Conservation (phyloP, 2,113 vertebrate species). For the Diphyllodes magnificus region DNA sequence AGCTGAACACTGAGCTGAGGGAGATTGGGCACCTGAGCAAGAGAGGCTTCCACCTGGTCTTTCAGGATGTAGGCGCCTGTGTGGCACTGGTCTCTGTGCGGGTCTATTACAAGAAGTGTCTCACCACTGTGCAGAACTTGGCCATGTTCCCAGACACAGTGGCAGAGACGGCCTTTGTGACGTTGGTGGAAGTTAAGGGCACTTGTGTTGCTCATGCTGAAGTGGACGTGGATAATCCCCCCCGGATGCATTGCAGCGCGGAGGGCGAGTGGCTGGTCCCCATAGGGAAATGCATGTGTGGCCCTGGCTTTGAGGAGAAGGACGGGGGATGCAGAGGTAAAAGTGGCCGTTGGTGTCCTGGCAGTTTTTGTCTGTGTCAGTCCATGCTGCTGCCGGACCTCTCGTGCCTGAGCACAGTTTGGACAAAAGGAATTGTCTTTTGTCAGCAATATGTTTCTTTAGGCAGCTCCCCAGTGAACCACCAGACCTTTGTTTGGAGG, state of each 20-base stretch:
- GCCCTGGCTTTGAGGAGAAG: conserved; percentile 91
- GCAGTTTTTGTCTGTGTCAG: neutral
- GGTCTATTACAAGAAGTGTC: conserved; percentile 95
- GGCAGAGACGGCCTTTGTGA: conserved; percentile 88
- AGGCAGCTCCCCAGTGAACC: neutral
- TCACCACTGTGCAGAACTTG: conserved; percentile 84
- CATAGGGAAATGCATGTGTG: conserved; percentile 91
- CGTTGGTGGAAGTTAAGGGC: conserved; percentile 91
- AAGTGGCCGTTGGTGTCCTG: neutral
- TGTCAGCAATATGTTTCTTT: neutral
- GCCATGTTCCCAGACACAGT: conserved; percentile 90
- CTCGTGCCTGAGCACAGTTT: neutral
- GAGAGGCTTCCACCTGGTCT: conserved; percentile 91
- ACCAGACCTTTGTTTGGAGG: neutral
- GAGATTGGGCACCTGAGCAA: conserved; percentile 92
- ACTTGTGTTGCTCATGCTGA: conserved; percentile 88
- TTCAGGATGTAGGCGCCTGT: conserved; percentile 95
- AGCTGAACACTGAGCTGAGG: conserved; percentile 94
- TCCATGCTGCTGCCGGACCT: neutral
- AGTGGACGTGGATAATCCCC: conserved; percentile 85
- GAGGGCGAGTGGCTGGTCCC: conserved; percentile 97
- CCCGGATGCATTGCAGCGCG: conserved; percentile 94
- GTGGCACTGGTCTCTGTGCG: conserved; percentile 92
- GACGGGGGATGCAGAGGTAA: conserved; percentile 93
- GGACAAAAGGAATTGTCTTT: neutral